phyloP scores from a whole-genome alignment of 2,797 vertebrate species.

The Amblyraja radiata region DNA sequence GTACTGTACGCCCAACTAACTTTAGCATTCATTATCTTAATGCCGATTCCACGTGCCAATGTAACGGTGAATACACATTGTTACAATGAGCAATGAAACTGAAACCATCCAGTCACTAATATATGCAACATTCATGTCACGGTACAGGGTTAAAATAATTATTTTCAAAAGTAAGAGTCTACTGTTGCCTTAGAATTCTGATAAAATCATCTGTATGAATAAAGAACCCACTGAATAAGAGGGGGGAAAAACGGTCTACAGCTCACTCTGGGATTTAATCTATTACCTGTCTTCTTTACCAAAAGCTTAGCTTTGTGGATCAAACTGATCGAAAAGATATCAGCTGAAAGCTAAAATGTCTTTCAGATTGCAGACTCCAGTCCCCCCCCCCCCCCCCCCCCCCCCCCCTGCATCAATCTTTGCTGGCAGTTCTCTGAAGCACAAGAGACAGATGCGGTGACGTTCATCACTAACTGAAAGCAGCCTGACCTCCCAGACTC shows the following conservation, averaged over 20 bases:
- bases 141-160: background rate
- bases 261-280: background rate
- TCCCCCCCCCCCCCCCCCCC: background rate
- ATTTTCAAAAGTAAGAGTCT: background rate
- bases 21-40: background rate
- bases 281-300: slow-evolving; percentile 24
- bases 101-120: background rate
- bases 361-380: slow-evolving; percentile 8
- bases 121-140: background rate
- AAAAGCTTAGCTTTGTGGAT: slow-evolving; percentile 20
- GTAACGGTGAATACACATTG: background rate
- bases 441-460: slow-evolving; percentile 28
- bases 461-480: slow-evolving; percentile 11
- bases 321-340: slow-evolving; percentile 32
- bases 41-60: background rate
- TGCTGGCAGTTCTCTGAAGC: slow-evolving; percentile 23
- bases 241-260: background rate
- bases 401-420: background rate
- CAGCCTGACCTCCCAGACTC: background rate
- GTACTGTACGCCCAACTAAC: too few species aligned
- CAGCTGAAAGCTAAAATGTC: background rate
- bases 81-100: background rate
- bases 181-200: slow-evolving; percentile 7
- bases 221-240: background rate
- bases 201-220: slow-evolving; percentile 29